Conservation (phyloP, 2,113 vertebrate species). For the Tenrec ecaudatus region DNA sequence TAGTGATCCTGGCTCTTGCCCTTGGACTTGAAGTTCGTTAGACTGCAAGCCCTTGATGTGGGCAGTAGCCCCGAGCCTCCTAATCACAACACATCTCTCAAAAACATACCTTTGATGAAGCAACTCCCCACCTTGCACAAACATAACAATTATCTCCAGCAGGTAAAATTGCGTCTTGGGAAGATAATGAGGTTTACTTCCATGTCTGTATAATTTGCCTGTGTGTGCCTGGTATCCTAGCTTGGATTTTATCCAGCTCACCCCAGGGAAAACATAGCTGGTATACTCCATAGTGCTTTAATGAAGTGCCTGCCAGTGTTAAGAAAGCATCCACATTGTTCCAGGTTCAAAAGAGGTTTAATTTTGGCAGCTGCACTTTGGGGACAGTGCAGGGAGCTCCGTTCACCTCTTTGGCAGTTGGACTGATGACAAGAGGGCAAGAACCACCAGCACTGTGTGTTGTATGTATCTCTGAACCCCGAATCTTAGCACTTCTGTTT, state of each 20-base stretch:
- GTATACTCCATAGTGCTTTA: conserved; percentile 34
- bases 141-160: conserved; percentile 72
- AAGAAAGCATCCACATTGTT: conserved; percentile 76
- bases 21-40: background rate
- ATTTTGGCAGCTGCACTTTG: conserved; percentile 69
- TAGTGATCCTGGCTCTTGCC: background rate
- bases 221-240: conserved; percentile 57
- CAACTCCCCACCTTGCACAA: conserved; percentile 39
- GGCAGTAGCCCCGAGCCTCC: background rate
- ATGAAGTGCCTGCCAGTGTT: conserved; percentile 51
- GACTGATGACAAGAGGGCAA: background rate
- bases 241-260: conserved; percentile 63
- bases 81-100: background rate
- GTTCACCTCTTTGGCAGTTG: conserved; percentile 30
- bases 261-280: conserved; percentile 66
- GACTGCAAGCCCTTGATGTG: background rate
- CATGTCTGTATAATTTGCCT: conserved; percentile 76
- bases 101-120: conserved; percentile 61
- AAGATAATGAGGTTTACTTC: conserved; percentile 78
- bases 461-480: background rate
- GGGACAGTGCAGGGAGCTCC: conserved; percentile 17
- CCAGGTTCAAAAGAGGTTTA: conserved; percentile 77
- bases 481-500: background rate
- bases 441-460: background rate
- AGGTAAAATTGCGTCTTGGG: conserved; percentile 68